phyloP scores from a whole-genome alignment of 2,797 vertebrate genomes.

The Manis javanica region DNA sequence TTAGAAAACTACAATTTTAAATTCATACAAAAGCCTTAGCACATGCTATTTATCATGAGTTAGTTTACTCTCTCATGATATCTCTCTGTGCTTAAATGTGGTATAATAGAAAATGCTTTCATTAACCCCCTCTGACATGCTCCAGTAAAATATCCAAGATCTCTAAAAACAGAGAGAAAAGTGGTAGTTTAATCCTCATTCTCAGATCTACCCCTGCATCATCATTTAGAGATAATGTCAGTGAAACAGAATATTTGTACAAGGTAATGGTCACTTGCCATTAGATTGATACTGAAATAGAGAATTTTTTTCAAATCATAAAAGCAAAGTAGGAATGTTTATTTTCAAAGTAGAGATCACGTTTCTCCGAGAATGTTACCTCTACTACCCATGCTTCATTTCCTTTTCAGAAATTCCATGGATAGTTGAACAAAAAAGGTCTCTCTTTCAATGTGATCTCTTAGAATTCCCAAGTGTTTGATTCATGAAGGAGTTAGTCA shows the following conservation, averaged over 20 bases:
- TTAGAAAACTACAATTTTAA: constrained; percentile 71
- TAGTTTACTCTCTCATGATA: constrained; percentile 69
- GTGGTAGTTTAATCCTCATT: constrained; percentile 27
- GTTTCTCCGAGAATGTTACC: constrained; percentile 11
- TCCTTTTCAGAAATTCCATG: neutral
- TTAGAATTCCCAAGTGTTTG: neutral
- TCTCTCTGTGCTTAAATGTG: constrained; percentile 74
- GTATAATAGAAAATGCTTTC: constrained; percentile 70
- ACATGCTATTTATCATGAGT: constrained; percentile 61
- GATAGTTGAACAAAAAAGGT: neutral
- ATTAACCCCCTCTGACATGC: constrained; percentile 75
- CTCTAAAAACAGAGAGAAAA: constrained; percentile 36
- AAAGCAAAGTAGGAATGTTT: constrained; percentile 43
- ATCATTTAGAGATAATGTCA: constrained; percentile 50
- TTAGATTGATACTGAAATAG: constrained; percentile 46
- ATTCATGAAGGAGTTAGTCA: neutral
- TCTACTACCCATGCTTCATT: neutral
- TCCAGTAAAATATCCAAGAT: constrained; percentile 67
- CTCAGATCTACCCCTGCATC: neutral
- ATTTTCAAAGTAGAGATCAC: constrained; percentile 28
- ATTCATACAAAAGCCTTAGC: constrained; percentile 70
- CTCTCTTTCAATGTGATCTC: neutral
- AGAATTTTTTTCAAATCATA: constrained; percentile 1
- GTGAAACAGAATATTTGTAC: neutral
- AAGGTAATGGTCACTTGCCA: constrained; percentile 28